Conservation (phyloP, 1,140 invertebrate genomes). For the Drosophila bocki region DNA sequence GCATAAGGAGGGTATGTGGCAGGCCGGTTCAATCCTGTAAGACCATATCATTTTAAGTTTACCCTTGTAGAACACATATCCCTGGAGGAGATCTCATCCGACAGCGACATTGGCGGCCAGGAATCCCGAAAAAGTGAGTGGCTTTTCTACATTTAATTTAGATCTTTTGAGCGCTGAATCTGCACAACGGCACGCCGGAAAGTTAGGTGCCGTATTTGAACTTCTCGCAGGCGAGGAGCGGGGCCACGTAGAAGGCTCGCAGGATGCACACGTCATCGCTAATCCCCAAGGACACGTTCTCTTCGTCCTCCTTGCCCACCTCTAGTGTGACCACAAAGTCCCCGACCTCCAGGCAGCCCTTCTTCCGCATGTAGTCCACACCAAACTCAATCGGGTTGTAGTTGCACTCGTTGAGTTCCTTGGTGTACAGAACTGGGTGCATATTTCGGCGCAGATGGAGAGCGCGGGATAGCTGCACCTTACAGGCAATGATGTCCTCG, state of each 20-base stretch:
- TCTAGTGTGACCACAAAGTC: slow-evolving; percentile 79
- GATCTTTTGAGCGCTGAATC: slow-evolving; percentile 13
- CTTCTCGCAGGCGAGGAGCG: slow-evolving; percentile 66
- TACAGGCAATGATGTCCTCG: slow-evolving; percentile 48
- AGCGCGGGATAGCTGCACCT: slow-evolving; percentile 56
- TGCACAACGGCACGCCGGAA: slow-evolving; percentile 52
- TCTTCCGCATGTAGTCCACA: slow-evolving; percentile 70
- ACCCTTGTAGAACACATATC: slow-evolving; percentile 86
- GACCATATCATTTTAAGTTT: not conserved
- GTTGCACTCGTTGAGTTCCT: slow-evolving; percentile 62
- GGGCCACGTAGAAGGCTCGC: slow-evolving; percentile 73
- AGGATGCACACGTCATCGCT: slow-evolving; percentile 75
- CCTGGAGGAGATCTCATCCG: slow-evolving; percentile 87
- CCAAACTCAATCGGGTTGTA: slow-evolving; percentile 75
- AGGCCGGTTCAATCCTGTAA: not conserved
- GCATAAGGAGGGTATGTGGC: slow-evolving; percentile 61
- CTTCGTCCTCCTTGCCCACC: slow-evolving; percentile 70
- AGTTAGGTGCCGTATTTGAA: slow-evolving; percentile 69
- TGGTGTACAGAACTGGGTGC: slow-evolving; percentile 64
- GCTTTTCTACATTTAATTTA: slow-evolving; percentile 59
- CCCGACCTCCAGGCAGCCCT: slow-evolving; percentile 69
- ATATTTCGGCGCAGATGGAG: slow-evolving; percentile 71
- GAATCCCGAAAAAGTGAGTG: slow-evolving; percentile 55
- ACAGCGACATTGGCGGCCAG: slow-evolving; percentile 82
- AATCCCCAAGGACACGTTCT: slow-evolving; percentile 62